These are phyloP conservation scores for Pseudochromis fuscus DNA, from an alignment of 2,797 vertebrate genomes.

Conservation along the genomic window DNA sequence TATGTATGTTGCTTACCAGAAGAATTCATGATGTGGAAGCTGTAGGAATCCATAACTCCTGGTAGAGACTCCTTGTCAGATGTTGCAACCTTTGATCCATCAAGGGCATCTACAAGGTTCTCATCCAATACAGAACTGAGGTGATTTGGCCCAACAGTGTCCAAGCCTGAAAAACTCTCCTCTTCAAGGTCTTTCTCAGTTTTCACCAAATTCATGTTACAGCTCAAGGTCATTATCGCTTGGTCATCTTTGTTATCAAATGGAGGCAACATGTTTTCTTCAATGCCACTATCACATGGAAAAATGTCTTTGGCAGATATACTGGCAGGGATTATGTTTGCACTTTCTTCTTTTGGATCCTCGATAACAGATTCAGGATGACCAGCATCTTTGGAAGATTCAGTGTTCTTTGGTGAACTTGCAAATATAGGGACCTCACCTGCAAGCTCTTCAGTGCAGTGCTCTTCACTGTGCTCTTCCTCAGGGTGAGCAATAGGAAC, in stretches of 20 bases:
- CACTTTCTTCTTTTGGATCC: constrained; percentile 15
- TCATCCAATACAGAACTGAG: constrained; percentile 20
- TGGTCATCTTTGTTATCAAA: constrained; percentile 15
- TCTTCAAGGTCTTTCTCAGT: constrained; percentile 28
- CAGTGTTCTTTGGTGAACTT: constrained; percentile 12
- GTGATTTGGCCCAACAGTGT: constrained; percentile 10
- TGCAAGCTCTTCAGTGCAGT: constrained; percentile 6
- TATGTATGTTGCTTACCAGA: constrained; percentile 53
- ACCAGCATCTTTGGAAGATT: constrained; percentile 14
- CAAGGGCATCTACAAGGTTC: neutral
- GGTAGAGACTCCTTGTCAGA: constrained; percentile 16
- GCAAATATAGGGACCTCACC: constrained; percentile 1
- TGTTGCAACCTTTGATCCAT: neutral
- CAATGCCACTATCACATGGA: constrained; percentile 6
- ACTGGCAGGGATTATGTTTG: neutral
- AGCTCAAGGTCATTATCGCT: neutral
- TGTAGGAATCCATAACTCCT: constrained; percentile 4
- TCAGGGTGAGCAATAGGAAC: neutral
- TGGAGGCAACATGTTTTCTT: constrained; percentile 16
- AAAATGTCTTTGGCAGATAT: constrained; percentile 7
- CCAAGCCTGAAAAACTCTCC: neutral
- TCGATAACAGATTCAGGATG: neutral
- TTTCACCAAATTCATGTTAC: constrained; percentile 2
- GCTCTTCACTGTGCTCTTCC: constrained; percentile 14
- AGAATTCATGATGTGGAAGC: neutral